Base-by-base conservation (phyloP, 1,140 invertebrate genomes). In the Formica selysi region DNA sequence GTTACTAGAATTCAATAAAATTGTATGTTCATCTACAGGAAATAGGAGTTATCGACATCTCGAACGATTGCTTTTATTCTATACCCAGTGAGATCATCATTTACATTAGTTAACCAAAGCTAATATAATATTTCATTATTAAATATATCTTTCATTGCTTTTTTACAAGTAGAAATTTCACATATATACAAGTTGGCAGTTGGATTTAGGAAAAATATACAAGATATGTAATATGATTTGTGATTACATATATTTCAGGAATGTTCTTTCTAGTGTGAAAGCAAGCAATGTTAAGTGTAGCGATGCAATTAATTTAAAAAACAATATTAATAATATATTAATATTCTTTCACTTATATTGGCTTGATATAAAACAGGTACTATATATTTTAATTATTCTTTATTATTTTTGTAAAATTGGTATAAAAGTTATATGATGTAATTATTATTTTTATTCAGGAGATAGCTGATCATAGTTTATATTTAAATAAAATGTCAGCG, bases 311-410 rank as follows among this genome's bases (percentile, higher is more conserved):
- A 90, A 83, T 44, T 83, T 94, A 32, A 93, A 92, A 59, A 91
- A 92, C 44, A 92, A 94, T 80, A 89, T 93, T 41, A 91, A 67
- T 59, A 91, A 88, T 74, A 91, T 91, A 29, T 87, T 94, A 76
- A 91, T 89, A 79, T 94, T 94, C 87, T 93, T 94, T 86, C 92
- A 94, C 80, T 89, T 93, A 73, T 93, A 93, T 87, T 94, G 93
- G 90, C 81, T 87, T 29, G 87, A 94, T 81, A 73, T 92, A 73
- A 91, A 93, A 92, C 91, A 94, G 92, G 94, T 94, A 91, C 51
- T 67, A 61, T 64, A 13, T 78, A 32, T 86, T 44, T 22, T 11
- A 29, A 41, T 51, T 57, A 32, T 16, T 11, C 48, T 26, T 70
- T 38, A 1, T 10, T 22, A 7, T 36, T n/a, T 51, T 65, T 65